These are phyloP conservation scores for Morpho helenor DNA, from an alignment of 2,888 invertebrate species.

Conservation along the genomic window DNA sequence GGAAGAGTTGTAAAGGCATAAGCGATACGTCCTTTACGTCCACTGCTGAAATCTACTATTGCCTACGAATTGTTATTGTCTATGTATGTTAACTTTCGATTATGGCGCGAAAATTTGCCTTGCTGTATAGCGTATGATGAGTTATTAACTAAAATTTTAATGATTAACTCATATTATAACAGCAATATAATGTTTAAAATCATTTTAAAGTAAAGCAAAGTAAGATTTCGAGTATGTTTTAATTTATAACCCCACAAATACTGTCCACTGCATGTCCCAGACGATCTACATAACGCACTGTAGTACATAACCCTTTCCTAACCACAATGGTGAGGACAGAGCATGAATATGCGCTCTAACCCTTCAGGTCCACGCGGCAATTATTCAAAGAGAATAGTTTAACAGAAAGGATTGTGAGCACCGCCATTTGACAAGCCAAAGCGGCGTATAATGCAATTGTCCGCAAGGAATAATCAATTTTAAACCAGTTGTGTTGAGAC, in stretches of 20 bases:
- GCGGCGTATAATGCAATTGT: constrained; percentile 23
- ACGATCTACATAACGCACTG: constrained; percentile 19
- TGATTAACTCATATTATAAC: too few relatives aligned
- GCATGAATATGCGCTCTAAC: constrained; percentile 73
- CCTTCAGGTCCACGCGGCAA: constrained; percentile 79
- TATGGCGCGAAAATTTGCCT: too few relatives aligned
- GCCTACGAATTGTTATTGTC: too few relatives aligned
- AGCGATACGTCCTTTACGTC: too few relatives aligned
- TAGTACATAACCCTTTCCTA: constrained; percentile 39
- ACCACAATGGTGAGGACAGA: constrained; percentile 68
- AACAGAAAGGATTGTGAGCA: constrained; percentile 78
- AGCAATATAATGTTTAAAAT: too few relatives aligned
- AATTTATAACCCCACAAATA: constrained; percentile 10
- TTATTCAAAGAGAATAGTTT: constrained; percentile 80
- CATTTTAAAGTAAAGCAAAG: neutral
- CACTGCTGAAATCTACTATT: too few relatives aligned
- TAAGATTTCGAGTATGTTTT: neutral
- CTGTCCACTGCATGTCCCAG: constrained; percentile 24
- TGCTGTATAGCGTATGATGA: too few relatives aligned
- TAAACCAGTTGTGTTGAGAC: constrained; percentile 17
- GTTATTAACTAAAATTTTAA: too few relatives aligned
- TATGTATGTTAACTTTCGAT: too few relatives aligned
- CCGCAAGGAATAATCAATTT: constrained; percentile 26
- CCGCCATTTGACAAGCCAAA: constrained; percentile 32
- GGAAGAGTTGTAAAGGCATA: too few relatives aligned